Evolutionary conservation across 30 jellyfish, hydroid and myxozoan genomes (phyloP).

Genomic region (Hydractinia symbiolongicarpus): DNA sequence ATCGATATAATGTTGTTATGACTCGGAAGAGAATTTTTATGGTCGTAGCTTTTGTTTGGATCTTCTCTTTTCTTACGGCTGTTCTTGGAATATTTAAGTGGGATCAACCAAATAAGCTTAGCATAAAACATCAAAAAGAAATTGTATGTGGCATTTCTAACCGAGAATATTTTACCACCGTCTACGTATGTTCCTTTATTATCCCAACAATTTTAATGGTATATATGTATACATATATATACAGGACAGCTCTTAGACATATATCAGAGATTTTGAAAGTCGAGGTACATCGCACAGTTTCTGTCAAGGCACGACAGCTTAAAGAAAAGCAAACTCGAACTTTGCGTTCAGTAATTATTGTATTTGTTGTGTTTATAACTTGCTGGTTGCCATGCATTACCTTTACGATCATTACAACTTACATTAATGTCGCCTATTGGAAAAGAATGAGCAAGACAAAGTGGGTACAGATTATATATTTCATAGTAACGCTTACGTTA

Average conservation of each 20-base stretch:
- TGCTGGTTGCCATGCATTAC: slow-evolving; percentile 31
- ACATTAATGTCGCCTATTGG: neutral
- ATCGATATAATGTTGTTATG: neutral
- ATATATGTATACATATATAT: slow-evolving; percentile 22
- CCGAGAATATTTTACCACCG: slow-evolving; percentile 19
- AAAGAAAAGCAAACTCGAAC: slow-evolving; percentile 15
- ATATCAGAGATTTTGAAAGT: slow-evolving; percentile 2
- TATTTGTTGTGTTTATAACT: slow-evolving; percentile 7
- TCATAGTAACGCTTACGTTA: neutral
- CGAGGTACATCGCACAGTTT: neutral
- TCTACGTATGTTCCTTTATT: slow-evolving; percentile 14
- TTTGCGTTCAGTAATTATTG: slow-evolving; percentile 22
- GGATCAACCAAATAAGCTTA: neutral
- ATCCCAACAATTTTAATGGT: slow-evolving; percentile 26
- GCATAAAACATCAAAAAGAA: neutral
- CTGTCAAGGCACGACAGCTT: slow-evolving; percentile 1
- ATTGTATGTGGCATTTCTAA: neutral
- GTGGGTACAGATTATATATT: neutral
- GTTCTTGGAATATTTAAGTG: slow-evolving; percentile 27
- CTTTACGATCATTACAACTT: neutral
- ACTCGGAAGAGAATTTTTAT: neutral
- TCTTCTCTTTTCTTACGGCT: slow-evolving; percentile 7
- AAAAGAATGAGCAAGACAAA: neutral
- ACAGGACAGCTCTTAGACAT: slow-evolving; percentile 32
- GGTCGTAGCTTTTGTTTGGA: slow-evolving; percentile 8